Conservation (phyloP, 2,888 invertebrate genomes). For the Pecten maximus region DNA sequence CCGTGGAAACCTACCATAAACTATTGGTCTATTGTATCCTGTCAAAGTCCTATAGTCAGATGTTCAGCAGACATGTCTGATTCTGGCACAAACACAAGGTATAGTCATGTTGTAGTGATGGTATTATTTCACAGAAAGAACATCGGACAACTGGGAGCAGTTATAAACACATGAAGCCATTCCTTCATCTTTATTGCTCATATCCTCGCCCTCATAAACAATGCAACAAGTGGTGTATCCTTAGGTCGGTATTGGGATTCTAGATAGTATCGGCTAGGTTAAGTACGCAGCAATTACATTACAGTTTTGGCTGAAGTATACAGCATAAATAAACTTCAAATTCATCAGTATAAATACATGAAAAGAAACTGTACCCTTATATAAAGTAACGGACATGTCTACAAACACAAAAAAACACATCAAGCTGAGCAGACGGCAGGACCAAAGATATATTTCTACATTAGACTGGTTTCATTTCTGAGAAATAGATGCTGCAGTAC, state of each 20-base stretch:
- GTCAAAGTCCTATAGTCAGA: not conserved
- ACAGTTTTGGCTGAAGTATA: not conserved
- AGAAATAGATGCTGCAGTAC: too few species aligned
- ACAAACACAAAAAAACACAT: not conserved
- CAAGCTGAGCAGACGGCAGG: not conserved
- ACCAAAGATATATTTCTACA: too few species aligned
- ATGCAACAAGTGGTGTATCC: not conserved
- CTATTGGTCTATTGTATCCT: not conserved
- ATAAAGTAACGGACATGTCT: not conserved
- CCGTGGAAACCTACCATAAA: too few species aligned
- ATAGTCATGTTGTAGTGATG: not conserved
- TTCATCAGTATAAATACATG: slow-evolving; percentile 1
- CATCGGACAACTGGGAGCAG: not conserved
- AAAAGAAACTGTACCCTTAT: not conserved
- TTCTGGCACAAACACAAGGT: not conserved
- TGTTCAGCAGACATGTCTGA: not conserved
- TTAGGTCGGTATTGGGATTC: not conserved
- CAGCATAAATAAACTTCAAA: not conserved
- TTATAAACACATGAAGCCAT: not conserved
- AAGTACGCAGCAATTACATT: not conserved
- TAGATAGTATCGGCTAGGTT: not conserved
- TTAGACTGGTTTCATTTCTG: too few species aligned
- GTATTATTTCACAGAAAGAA: not conserved
- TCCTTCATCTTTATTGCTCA: not conserved
- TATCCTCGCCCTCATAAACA: not conserved